phyloP scores from a whole-genome alignment of 2,888 invertebrate genomes.

The Himalopsyche kuldschensis region DNA sequence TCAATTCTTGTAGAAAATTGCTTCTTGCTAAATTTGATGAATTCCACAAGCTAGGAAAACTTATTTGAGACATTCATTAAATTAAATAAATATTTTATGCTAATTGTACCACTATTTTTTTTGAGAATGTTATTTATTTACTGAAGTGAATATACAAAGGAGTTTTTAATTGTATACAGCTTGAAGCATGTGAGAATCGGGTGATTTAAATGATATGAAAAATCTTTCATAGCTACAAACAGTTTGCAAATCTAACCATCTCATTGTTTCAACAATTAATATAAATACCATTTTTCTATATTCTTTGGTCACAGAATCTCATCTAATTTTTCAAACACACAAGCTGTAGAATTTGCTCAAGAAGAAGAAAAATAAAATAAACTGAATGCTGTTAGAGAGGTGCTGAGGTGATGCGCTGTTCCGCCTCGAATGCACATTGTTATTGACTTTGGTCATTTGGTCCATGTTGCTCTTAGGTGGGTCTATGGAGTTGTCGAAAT shows the following conservation, averaged over 20 bases:
- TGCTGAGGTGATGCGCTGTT: not conserved
- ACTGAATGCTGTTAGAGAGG: not conserved
- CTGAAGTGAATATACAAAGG: no score
- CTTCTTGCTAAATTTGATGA: no score
- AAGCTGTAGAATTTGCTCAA: not conserved
- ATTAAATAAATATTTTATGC: no score
- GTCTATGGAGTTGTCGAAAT: constrained; percentile 46
- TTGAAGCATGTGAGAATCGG: no score
- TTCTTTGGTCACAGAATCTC: not conserved
- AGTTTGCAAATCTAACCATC: not conserved
- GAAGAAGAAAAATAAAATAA: not conserved
- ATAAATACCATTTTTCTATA: not conserved
- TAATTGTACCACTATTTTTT: no score
- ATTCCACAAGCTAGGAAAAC: no score
- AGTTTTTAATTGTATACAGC: no score
- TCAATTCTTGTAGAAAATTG: no score
- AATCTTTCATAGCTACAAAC: not conserved
- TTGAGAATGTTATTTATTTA: no score
- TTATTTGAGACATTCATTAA: no score
- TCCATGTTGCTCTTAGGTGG: not conserved
- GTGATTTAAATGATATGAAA: not conserved
- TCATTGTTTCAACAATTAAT: not conserved
- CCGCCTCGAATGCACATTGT: not conserved
- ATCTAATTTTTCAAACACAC: not conserved
- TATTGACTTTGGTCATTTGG: not conserved